Conservation (phyloP, 2,797 vertebrate species). For the Cossypha polioptera region DNA sequence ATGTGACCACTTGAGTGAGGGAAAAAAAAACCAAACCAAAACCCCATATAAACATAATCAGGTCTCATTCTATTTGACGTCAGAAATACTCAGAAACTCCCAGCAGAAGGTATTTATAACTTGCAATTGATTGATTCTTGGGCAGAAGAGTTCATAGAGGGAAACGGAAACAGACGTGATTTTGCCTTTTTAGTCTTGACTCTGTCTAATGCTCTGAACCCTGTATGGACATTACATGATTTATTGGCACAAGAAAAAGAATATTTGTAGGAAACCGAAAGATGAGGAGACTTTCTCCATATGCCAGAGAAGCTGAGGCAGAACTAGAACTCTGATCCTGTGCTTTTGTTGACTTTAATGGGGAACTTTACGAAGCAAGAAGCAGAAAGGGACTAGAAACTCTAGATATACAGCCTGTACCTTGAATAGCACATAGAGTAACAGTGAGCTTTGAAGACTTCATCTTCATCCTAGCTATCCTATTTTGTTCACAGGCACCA, state of each 20-base stretch:
- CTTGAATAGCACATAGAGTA: neutral
- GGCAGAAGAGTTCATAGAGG: neutral
- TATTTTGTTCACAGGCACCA: constrained; percentile 1
- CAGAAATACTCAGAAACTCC: neutral
- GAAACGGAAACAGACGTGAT: neutral
- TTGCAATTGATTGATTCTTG: neutral
- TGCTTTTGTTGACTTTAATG: neutral
- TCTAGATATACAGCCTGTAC: neutral
- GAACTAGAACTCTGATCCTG: neutral
- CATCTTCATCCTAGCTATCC: constrained; percentile 5
- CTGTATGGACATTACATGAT: neutral
- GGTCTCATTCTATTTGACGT: neutral
- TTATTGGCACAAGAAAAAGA: neutral
- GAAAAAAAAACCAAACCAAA: neutral
- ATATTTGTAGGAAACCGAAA: neutral
- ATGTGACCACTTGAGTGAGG: neutral
- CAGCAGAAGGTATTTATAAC: neutral
- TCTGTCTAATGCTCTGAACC: neutral
- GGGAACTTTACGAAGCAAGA: neutral
- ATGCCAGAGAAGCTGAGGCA: neutral
- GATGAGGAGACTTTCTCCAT: neutral
- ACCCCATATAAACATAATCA: neutral
- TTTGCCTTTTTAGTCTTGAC: neutral
- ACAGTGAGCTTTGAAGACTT: constrained; percentile 2
- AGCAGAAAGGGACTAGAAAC: neutral